Conservation (phyloP, 2,888 invertebrate species). For the Odontocerum albicorne region DNA sequence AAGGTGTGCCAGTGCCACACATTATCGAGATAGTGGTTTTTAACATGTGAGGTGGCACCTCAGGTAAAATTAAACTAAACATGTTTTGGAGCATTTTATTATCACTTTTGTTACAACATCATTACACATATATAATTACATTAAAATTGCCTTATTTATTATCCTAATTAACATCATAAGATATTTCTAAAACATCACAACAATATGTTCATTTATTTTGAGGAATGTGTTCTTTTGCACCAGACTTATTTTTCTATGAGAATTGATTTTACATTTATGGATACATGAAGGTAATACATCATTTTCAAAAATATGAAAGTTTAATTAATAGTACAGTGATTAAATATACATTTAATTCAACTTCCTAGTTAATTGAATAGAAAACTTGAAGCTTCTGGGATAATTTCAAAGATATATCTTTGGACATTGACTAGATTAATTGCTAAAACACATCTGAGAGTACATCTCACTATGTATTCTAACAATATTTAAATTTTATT, state of each 20-base stretch:
- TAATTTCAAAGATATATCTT: slow-evolving; percentile 3
- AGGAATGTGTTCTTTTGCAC: slow-evolving; percentile 29
- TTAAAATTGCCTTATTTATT: slow-evolving; percentile 15
- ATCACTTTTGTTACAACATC: slow-evolving; percentile 35
- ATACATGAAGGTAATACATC: too few relatives aligned
- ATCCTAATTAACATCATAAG: slow-evolving; percentile 31
- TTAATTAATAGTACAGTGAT: too few relatives aligned
- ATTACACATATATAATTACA: slow-evolving; percentile 28
- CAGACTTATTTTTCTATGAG: slow-evolving; percentile 28
- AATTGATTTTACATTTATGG: too few relatives aligned
- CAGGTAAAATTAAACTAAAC: too few relatives aligned
- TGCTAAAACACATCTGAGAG: not conserved
- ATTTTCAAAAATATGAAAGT: too few relatives aligned
- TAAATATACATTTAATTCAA: not conserved
- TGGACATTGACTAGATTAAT: slow-evolving; percentile 13
- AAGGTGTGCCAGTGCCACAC: too few relatives aligned
- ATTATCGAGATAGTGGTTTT: too few relatives aligned
- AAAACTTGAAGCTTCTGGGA: too few relatives aligned
- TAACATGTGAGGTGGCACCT: too few relatives aligned
- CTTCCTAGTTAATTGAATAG: not conserved
- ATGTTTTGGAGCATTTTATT: slow-evolving; percentile 34
- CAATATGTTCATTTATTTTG: slow-evolving; percentile 29
- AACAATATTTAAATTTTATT: not conserved
- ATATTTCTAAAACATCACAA: slow-evolving; percentile 35
- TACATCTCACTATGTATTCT: not conserved